Percentiles rank a stretch among this genome's conserved stretches.
These are phyloP conservation scores for Colostygia pectinataria DNA, from an alignment of 2,888 invertebrate genomes.

Conservation along the genomic window DNA sequence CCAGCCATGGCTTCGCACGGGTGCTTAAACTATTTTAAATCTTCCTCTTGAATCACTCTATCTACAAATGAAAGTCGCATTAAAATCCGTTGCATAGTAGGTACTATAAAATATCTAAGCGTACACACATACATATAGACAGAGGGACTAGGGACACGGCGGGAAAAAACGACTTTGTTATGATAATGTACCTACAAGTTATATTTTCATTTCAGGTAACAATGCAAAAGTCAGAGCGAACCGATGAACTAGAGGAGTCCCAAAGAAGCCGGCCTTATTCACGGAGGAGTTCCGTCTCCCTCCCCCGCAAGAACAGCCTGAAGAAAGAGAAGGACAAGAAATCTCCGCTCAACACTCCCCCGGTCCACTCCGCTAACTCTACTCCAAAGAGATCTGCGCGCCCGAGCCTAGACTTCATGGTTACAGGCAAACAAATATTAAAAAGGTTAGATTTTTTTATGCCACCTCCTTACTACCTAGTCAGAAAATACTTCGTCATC, in stretches of 20 bases:
- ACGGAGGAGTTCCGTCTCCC: slow-evolving; percentile 58
- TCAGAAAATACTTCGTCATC: no score
- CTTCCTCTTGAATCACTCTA: no score
- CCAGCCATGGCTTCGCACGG: no score
- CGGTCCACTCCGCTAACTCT: slow-evolving; percentile 39
- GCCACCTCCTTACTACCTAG: no score
- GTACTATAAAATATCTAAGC: no score
- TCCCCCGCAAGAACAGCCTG: slow-evolving; percentile 58
- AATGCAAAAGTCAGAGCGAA: slow-evolving; percentile 22
- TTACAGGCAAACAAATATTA: slow-evolving; percentile 67
- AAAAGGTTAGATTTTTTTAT: slow-evolving; percentile 64
- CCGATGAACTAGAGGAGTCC: slow-evolving; percentile 43
- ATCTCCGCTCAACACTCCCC: slow-evolving; percentile 22
- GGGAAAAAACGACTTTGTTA: no score
- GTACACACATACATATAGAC: no score
- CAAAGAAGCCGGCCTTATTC: slow-evolving; percentile 52
- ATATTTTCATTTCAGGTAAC: not conserved
- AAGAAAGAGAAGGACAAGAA: slow-evolving; percentile 44
- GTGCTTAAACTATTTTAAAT: no score
- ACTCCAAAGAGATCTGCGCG: slow-evolving; percentile 59
- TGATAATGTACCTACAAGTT: not conserved
- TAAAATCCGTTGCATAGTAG: no score
- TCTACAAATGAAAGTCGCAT: no score
- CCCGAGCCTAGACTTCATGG: slow-evolving; percentile 59
- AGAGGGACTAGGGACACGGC: no score